These are phyloP conservation scores for Oxyteleia sp. DNA, from an alignment of 2,888 invertebrate genomes.

Conservation along the genomic window DNA sequence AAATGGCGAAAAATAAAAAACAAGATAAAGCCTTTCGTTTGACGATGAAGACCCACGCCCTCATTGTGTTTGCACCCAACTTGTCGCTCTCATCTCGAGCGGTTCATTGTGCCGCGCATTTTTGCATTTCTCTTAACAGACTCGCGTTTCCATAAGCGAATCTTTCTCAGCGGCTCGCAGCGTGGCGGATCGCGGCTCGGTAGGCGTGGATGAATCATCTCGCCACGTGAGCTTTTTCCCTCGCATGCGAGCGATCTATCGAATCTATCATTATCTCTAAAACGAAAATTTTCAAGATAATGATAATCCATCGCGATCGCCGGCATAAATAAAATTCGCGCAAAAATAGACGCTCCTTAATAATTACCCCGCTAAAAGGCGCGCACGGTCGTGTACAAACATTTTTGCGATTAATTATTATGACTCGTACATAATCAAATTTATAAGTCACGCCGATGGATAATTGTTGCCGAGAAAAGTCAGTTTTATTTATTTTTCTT, in stretches of 20 bases:
- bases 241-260: constrained; percentile 60
- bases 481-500: too few relatives aligned
- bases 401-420: constrained; percentile 46
- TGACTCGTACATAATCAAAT: constrained; percentile 14
- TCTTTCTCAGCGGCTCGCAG: too few relatives aligned
- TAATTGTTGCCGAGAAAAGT: background rate
- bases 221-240: constrained; percentile 75
- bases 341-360: constrained; percentile 57
- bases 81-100: constrained; percentile 81
- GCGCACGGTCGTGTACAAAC: constrained; percentile 28
- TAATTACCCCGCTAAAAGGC: constrained; percentile 56
- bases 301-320: constrained; percentile 60
- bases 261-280: constrained; percentile 68
- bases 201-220: constrained; percentile 83
- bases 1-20: constrained; percentile 25
- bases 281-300: constrained; percentile 68
- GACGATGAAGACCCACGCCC: constrained; percentile 83
- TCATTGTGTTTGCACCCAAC: constrained; percentile 84
- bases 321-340: constrained; percentile 57
- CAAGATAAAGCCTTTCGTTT: constrained; percentile 47
- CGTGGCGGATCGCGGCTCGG: too few relatives aligned
- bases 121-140: constrained; percentile 81
- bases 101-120: constrained; percentile 79
- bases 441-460: background rate
- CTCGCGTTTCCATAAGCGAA: too few relatives aligned